A percentile compares a stretch with the other conserved stretches of the same genome.
Conservation (phyloP, 2,888 invertebrate genomes). For the Chrysomela aeneicollis region DNA sequence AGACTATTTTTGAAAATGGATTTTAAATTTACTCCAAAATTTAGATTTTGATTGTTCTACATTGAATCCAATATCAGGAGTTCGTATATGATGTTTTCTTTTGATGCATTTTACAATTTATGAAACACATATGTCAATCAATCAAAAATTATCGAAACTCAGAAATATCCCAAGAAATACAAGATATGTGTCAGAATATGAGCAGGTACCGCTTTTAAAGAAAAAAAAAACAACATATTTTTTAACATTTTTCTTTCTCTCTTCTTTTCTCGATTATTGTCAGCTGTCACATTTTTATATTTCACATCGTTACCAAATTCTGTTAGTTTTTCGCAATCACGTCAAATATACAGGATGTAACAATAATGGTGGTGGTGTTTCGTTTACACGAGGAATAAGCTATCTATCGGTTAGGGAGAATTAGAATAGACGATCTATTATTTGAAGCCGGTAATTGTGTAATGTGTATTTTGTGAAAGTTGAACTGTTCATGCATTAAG, state of each 20-base stretch:
- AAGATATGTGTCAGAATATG: neutral
- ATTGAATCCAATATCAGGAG: too few relatives aligned
- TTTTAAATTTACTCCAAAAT: too few relatives aligned
- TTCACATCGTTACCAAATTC: neutral
- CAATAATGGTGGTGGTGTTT: too few relatives aligned
- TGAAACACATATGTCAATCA: neutral
- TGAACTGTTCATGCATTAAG: neutral
- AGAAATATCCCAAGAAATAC: neutral
- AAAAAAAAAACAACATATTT: constrained; percentile 5
- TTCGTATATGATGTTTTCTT: too few relatives aligned
- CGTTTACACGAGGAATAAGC: too few relatives aligned
- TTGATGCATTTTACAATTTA: neutral
- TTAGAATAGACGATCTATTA: neutral
- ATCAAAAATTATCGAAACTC: neutral
- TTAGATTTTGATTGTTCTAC: too few relatives aligned
- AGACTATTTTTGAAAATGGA: too few relatives aligned
- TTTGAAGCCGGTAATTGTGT: neutral
- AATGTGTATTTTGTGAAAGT: constrained; percentile 6
- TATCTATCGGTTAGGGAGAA: too few relatives aligned
- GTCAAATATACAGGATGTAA: neutral
- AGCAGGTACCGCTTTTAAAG: neutral
- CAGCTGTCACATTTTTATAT: constrained; percentile 27
- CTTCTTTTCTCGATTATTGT: constrained; percentile 29
- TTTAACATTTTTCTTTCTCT: constrained; percentile 2
- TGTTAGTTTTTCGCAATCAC: neutral